Evolutionary conservation across 2,113 vertebrate species (phyloP).

Genomic region (Xiphorhynchus elegans): DNA sequence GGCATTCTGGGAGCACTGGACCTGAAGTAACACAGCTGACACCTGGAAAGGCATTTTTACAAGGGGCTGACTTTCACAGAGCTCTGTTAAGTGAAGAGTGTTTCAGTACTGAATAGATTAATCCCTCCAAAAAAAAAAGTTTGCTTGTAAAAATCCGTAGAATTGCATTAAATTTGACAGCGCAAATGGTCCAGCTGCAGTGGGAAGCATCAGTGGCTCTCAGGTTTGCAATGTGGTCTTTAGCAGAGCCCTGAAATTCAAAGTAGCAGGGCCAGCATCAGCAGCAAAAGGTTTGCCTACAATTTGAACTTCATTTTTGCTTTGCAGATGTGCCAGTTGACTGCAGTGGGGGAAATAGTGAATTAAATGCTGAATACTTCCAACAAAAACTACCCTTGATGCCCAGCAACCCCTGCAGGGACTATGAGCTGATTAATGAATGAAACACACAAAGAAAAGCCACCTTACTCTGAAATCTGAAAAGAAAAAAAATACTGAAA

Average conservation of each 20-base stretch:
- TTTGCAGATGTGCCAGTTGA: background rate
- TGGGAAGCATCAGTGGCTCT: background rate
- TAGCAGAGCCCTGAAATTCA: background rate
- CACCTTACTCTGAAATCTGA: background rate
- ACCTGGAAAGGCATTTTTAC: background rate
- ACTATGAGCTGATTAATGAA: background rate
- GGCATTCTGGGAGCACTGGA: background rate
- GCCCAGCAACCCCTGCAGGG: background rate
- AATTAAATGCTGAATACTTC: background rate
- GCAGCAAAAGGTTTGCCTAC: background rate
- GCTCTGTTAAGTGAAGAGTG: background rate
- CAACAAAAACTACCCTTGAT: background rate
- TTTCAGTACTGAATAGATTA: background rate
- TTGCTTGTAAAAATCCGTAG: background rate
- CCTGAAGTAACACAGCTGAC: background rate
- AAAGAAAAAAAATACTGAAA: background rate
- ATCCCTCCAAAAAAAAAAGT: background rate
- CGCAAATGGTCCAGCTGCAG: background rate
- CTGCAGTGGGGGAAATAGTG: accelerated
- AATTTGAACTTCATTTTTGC: background rate
- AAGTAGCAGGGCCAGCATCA: background rate
- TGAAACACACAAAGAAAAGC: background rate
- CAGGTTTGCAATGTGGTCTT: too few species aligned
- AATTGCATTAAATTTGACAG: background rate
- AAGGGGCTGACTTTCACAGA: background rate